Percentiles rank a stretch among this genome's conserved stretches.
Conservation (phyloP, 2,113 vertebrate species). For the Poeciliopsis retropinna region DNA sequence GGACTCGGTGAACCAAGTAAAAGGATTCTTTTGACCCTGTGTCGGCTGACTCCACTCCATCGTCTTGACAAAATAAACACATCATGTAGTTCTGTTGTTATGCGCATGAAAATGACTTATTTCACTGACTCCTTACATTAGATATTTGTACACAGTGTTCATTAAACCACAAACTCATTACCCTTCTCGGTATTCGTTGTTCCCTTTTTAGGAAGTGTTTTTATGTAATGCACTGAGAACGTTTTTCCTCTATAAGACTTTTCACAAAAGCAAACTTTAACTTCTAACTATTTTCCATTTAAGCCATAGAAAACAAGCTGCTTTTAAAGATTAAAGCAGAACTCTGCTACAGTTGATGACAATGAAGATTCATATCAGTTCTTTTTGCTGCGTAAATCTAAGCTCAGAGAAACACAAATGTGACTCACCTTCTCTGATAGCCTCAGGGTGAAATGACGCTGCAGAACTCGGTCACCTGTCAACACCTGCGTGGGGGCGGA, state of each 20-base stretch:
- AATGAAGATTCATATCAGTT: not conserved
- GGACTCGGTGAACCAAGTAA: constrained; percentile 78
- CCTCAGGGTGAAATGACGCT: constrained; percentile 15
- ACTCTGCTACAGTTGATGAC: not conserved
- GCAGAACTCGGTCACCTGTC: constrained; percentile 7
- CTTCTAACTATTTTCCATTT: not conserved
- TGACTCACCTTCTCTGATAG: constrained; percentile 46
- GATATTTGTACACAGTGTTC: not conserved
- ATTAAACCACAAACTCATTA: not conserved
- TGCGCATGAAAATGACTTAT: not conserved
- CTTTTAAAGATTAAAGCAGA: not conserved
- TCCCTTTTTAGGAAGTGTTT: constrained; percentile 1
- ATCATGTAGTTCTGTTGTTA: constrained; percentile 8
- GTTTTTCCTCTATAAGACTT: not conserved
- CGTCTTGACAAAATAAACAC: not conserved
- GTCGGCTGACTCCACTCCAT: constrained; percentile 57
- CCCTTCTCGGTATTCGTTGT: not conserved
- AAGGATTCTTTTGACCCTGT: constrained; percentile 31
- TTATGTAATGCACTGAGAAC: not conserved
- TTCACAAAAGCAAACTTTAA: not conserved
- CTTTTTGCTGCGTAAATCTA: not conserved
- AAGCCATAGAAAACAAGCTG: not conserved
- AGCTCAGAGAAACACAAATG: not conserved
- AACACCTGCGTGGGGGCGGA: constrained; percentile 33
- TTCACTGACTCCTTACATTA: not conserved